phyloP scores from a whole-genome alignment of 2,113 vertebrate species.

The Gobius niger region DNA sequence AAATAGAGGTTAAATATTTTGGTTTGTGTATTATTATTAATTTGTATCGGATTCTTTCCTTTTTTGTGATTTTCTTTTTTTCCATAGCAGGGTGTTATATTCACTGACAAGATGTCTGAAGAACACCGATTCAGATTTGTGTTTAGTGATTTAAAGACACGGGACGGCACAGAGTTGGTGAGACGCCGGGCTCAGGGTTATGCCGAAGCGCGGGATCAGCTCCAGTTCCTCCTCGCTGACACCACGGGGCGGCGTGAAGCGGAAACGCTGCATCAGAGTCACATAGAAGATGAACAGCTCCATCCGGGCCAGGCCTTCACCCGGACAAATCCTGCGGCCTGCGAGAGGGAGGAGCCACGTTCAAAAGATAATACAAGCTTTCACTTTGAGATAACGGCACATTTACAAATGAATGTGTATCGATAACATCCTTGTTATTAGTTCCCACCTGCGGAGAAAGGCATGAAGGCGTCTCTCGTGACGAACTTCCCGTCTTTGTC shows the following conservation, averaged over 20 bases:
- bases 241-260: slow-evolving; percentile 70
- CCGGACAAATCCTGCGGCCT: slow-evolving; percentile 73
- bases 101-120: too few species aligned
- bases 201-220: slow-evolving; percentile 53
- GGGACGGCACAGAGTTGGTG: slow-evolving; percentile 60
- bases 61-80: too few species aligned
- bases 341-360: not conserved
- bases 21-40: too few species aligned
- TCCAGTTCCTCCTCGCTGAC: slow-evolving; percentile 68
- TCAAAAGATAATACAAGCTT: too few species aligned
- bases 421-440: too few species aligned
- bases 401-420: too few species aligned
- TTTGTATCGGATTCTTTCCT: too few species aligned
- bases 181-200: slow-evolving; percentile 38
- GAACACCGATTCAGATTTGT: too few species aligned
- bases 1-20: too few species aligned
- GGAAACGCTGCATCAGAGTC: slow-evolving; percentile 76
- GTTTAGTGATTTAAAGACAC: slow-evolving; percentile 12
- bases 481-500: slow-evolving; percentile 4
- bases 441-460: slow-evolving; percentile 17
- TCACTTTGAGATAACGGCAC: too few species aligned
- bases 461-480: slow-evolving; percentile 18
- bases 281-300: slow-evolving; percentile 81
- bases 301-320: slow-evolving; percentile 78
- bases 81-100: too few species aligned